Evolutionary conservation across 2,888 invertebrate genomes (phyloP).

Genomic region (Bruchidius siliquastri): DNA sequence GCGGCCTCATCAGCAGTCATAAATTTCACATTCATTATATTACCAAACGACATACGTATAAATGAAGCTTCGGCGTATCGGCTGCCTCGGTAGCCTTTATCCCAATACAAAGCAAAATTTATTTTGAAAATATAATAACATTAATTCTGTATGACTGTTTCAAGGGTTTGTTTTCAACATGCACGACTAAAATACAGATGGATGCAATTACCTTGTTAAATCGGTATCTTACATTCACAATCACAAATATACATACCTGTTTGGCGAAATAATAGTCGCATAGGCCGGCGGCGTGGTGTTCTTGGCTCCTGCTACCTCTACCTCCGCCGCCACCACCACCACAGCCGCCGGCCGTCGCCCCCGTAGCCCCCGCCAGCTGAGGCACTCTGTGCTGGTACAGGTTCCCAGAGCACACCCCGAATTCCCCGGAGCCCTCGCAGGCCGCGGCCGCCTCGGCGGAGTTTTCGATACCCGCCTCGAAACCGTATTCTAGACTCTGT

Average conservation of each 20-base stretch:
- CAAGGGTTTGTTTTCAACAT: too few species aligned
- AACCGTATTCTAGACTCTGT: constrained; percentile 32
- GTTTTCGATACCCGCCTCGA: constrained; percentile 27
- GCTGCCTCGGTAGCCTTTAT: too few species aligned
- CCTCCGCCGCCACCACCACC: constrained; percentile 29
- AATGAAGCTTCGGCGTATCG: too few species aligned
- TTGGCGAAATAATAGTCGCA: constrained; percentile 38
- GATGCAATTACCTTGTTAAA: too few species aligned
- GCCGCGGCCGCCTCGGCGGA: constrained; percentile 22
- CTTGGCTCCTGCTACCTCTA: constrained; percentile 24
- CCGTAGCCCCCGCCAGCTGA: background rate
- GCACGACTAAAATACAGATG: too few species aligned
- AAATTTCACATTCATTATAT: too few species aligned
- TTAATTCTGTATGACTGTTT: too few species aligned
- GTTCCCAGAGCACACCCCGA: constrained; percentile 32
- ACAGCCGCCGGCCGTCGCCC: background rate
- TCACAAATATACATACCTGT: background rate
- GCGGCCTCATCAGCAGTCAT: too few species aligned
- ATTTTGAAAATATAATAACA: too few species aligned
- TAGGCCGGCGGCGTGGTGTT: constrained; percentile 34
- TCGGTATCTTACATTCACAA: too few species aligned
- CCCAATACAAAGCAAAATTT: too few species aligned
- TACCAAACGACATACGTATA: too few species aligned
- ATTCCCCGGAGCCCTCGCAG: constrained; percentile 20
- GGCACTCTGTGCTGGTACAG: constrained; percentile 24